A percentile compares a stretch with the other conserved stretches of the same genome.
Conservation (phyloP, 35 echinoderm and acorn worm genomes). For the Diadema setosum region DNA sequence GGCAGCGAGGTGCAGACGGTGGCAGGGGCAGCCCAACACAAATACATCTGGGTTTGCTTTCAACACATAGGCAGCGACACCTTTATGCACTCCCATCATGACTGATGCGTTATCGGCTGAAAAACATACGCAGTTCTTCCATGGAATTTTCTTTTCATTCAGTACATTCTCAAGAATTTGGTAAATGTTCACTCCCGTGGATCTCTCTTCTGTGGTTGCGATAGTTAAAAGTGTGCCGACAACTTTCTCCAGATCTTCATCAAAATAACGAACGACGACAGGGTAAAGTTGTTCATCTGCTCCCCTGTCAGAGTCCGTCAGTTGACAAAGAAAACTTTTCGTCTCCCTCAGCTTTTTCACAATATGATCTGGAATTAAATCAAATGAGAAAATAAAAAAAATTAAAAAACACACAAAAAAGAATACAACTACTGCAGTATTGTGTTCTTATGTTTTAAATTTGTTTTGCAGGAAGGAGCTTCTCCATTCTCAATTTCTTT, state of each 20-base stretch:
- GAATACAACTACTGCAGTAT: neutral
- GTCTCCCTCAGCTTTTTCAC: conserved; percentile 14
- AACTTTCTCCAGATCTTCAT: conserved; percentile 46
- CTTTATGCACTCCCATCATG: conserved; percentile 53
- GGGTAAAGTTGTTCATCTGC: conserved; percentile 71
- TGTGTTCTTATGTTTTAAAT: too few species aligned
- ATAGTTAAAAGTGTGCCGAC: conserved; percentile 14
- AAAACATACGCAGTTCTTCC: conserved; percentile 44
- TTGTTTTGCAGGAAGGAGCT: too few species aligned
- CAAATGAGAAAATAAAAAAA: neutral
- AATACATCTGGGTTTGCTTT: conserved; percentile 75
- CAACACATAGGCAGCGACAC: conserved; percentile 41
- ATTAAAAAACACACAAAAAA: neutral
- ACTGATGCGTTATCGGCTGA: conserved; percentile 63
- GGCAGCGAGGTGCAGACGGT: conserved; percentile 49
- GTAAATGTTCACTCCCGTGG: conserved; percentile 18
- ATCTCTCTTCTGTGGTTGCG: conserved; percentile 32
- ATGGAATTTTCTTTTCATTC: conserved; percentile 23
- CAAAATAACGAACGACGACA: conserved; percentile 48
- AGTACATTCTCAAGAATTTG: conserved; percentile 18
- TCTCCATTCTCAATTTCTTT: too few species aligned
- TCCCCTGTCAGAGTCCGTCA: conserved; percentile 53
- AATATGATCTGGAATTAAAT: conserved; percentile 30
- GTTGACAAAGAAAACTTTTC: conserved; percentile 50
- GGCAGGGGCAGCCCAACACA: conserved; percentile 57